These are phyloP conservation scores for Zaprionus obscuricornis DNA, from an alignment of 2,888 invertebrate species.

Conservation along the genomic window DNA sequence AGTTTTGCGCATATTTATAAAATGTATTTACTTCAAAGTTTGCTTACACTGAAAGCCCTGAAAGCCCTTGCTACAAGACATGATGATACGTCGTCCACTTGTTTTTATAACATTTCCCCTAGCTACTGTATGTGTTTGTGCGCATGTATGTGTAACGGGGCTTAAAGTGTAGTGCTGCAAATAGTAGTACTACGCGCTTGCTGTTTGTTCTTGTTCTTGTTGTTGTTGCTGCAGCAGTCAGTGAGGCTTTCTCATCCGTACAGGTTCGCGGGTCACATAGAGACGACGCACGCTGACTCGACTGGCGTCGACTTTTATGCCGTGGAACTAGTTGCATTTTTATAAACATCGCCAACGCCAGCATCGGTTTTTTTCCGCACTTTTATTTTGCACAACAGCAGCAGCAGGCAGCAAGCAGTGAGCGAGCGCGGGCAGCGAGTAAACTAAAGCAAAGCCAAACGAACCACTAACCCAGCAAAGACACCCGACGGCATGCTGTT, in stretches of 20 bases:
- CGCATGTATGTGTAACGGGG: slow-evolving; percentile 26
- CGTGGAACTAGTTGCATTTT: slow-evolving; percentile 71
- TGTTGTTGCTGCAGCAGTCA: slow-evolving; percentile 11
- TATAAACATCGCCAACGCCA: slow-evolving; percentile 69
- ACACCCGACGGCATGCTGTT: slow-evolving; percentile 29
- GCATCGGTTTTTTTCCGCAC: slow-evolving; percentile 47
- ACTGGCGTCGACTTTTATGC: slow-evolving; percentile 42
- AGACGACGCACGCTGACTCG: slow-evolving; percentile 33
- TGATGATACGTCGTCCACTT: no score
- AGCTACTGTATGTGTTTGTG: slow-evolving; percentile 11
- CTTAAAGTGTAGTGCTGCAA: slow-evolving; percentile 35
- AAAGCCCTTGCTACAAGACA: slow-evolving; percentile 14
- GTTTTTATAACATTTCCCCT: slow-evolving; percentile 58
- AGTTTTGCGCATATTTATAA: slow-evolving; percentile 41
- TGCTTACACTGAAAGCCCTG: no score
- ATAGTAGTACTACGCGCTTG: no score
- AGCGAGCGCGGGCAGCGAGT: no score
- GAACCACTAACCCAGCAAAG: background rate
- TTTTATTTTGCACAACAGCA: slow-evolving; percentile 37
- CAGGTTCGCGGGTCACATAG: no score
- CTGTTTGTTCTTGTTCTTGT: slow-evolving; percentile 6
- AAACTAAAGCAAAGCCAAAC: no score
- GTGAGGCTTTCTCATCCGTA: slow-evolving; percentile 45
- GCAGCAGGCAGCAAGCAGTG: no score
- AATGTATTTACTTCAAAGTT: slow-evolving; percentile 30